Evolutionary conservation across 2,888 invertebrate species (phyloP).

Genomic region (Meganola albula): DNA sequence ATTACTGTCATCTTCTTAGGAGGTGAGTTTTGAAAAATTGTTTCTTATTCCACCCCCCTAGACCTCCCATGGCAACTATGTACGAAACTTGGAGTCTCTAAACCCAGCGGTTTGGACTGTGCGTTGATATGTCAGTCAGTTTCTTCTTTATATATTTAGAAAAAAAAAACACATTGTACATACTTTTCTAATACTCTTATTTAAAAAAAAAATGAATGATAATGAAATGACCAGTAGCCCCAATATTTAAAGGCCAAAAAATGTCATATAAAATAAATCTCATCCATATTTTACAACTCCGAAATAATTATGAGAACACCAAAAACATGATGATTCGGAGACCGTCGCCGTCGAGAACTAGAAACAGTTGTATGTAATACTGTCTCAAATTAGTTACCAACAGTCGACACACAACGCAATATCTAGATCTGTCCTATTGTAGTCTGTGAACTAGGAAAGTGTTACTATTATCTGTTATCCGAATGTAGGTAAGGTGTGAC

Average conservation of each 20-base stretch:
- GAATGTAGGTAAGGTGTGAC: constrained; percentile 14
- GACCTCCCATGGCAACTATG: too few species aligned
- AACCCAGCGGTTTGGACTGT: too few species aligned
- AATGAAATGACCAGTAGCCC: neutral
- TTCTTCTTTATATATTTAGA: too few species aligned
- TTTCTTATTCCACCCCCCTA: too few species aligned
- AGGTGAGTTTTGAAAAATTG: too few species aligned
- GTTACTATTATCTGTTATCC: constrained; percentile 16
- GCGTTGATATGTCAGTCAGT: too few species aligned
- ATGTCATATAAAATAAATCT: too few species aligned
- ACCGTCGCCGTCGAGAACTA: constrained; percentile 19
- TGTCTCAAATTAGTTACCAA: constrained; percentile 25
- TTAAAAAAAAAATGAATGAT: too few species aligned
- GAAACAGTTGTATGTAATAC: constrained; percentile 44
- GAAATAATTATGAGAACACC: constrained; percentile 20
- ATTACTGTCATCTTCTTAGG: too few species aligned
- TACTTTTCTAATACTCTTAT: too few species aligned
- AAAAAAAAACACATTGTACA: too few species aligned
- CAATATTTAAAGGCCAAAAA: neutral
- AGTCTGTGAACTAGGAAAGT: constrained; percentile 24
- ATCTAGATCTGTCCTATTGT: constrained; percentile 13
- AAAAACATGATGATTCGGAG: constrained; percentile 39
- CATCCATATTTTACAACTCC: constrained; percentile 17
- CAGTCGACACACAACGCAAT: constrained; percentile 9
- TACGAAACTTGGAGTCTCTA: too few species aligned